Conservation (phyloP, 1,140 invertebrate genomes). For the Aleiodes sp. region DNA sequence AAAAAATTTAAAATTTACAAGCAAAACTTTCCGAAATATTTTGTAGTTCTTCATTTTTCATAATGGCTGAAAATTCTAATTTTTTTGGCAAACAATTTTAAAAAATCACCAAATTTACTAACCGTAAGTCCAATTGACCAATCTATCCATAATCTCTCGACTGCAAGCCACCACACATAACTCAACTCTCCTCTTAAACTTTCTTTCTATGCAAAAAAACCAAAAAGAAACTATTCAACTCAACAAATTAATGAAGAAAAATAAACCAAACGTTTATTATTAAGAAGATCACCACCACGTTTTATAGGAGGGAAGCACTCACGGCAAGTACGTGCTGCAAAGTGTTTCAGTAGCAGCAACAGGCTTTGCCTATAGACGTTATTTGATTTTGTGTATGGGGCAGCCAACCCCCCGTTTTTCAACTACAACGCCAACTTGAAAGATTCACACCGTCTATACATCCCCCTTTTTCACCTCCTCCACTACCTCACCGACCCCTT, state of each 20-base stretch:
- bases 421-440: conserved; percentile 28
- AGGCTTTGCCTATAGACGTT: conserved; percentile 60
- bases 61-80: no score
- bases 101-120: no score
- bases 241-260: neutral
- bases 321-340: conserved; percentile 27
- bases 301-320: conserved; percentile 5
- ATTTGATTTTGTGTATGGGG: conserved; percentile 19
- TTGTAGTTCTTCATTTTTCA: no score
- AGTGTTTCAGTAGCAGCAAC: conserved; percentile 53
- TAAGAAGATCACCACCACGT: neutral
- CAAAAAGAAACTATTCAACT: no score
- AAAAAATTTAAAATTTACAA: no score
- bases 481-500: conserved; percentile 33
- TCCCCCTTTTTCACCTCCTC: conserved; percentile 17
- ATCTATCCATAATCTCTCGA: conserved; percentile 59
- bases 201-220: conserved; percentile 7
- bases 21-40: no score
- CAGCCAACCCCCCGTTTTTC: conserved; percentile 4
- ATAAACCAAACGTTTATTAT: neutral
- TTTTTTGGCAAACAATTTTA: no score
- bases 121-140: conserved; percentile 56
- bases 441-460: neutral
- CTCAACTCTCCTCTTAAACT: conserved; percentile 17
- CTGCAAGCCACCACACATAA: conserved; percentile 57